Evolutionary conservation across 2,797 vertebrate species (phyloP).

Genomic region (Spatula clypeata): DNA sequence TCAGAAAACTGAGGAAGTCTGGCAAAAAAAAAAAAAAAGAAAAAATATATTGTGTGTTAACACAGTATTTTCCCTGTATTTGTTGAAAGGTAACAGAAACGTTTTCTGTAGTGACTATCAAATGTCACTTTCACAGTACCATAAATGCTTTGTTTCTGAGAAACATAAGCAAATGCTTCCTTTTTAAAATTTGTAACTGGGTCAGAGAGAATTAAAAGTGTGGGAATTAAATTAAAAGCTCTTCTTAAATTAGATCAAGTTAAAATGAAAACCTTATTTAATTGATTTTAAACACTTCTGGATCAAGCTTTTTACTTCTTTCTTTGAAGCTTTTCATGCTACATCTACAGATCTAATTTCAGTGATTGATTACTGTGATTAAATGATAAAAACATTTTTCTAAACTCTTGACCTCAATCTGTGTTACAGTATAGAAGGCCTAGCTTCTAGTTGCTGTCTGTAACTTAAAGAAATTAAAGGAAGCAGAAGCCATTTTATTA

Average conservation of each 20-base stretch:
- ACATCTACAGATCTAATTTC: constrained; percentile 70
- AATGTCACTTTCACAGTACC: not conserved
- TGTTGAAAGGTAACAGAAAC: not conserved
- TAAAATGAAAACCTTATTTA: constrained; percentile 60
- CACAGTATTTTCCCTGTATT: not conserved
- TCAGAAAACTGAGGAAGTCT: not conserved
- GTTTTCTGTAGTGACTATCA: not conserved
- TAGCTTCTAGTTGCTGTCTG: constrained; percentile 20
- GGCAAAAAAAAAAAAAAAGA: not conserved
- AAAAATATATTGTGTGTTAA: not conserved
- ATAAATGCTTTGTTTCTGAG: not conserved
- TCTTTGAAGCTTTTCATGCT: constrained; percentile 68
- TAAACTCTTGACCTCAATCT: constrained; percentile 62
- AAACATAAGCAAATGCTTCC: not conserved
- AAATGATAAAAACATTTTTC: constrained; percentile 71
- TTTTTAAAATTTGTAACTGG: constrained; percentile 34
- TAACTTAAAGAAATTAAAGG: constrained; percentile 55
- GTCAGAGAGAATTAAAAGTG: constrained; percentile 41
- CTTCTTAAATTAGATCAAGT: constrained; percentile 45
- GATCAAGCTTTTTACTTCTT: constrained; percentile 69
- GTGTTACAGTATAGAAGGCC: not conserved
- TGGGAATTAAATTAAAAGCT: constrained; percentile 58
- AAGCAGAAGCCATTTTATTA: constrained; percentile 21
- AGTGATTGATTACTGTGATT: constrained; percentile 76
- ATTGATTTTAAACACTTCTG: constrained; percentile 71